Evolutionary conservation across 1,140 invertebrate genomes (phyloP).

Genomic region (Zaprionus camerounensis): DNA sequence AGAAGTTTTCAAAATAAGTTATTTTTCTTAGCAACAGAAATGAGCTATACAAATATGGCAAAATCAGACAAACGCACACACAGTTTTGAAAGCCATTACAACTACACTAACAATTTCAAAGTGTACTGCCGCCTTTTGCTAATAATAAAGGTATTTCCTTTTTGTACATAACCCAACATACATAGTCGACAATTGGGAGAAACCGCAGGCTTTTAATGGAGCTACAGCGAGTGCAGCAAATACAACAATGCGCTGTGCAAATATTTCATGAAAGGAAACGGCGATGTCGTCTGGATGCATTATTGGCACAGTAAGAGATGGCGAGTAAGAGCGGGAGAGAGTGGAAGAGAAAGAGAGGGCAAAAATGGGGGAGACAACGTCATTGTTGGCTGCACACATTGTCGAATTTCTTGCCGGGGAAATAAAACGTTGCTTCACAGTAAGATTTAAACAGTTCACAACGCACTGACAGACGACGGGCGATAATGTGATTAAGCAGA

Average conservation of each 20-base stretch:
- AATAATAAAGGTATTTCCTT: too few relatives aligned
- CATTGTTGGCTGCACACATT: conserved; percentile 77
- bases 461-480: background rate
- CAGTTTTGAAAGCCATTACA: too few relatives aligned
- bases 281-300: conserved; percentile 6
- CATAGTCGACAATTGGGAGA: background rate
- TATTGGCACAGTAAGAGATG: background rate
- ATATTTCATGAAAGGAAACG: conserved; percentile 53
- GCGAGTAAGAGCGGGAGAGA: conserved; percentile 2
- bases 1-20: too few relatives aligned
- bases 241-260: conserved; percentile 57
- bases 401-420: conserved; percentile 41
- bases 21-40: too few relatives aligned
- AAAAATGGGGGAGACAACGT: background rate
- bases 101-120: too few relatives aligned
- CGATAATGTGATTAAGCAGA: conserved; percentile 2
- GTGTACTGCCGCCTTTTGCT: too few relatives aligned
- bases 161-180: too few relatives aligned
- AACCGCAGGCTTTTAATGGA: background rate
- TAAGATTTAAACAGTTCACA: conserved; percentile 58
- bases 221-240: conserved; percentile 6
- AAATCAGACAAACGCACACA: too few relatives aligned
- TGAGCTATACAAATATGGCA: too few relatives aligned
- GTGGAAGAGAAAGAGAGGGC: conserved; percentile 18
- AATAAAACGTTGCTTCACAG: conserved; percentile 17